These are phyloP conservation scores for Trachythela sp. DNA, from an alignment of 64 coral and sea anemone genomes.

Conservation along the genomic window DNA sequence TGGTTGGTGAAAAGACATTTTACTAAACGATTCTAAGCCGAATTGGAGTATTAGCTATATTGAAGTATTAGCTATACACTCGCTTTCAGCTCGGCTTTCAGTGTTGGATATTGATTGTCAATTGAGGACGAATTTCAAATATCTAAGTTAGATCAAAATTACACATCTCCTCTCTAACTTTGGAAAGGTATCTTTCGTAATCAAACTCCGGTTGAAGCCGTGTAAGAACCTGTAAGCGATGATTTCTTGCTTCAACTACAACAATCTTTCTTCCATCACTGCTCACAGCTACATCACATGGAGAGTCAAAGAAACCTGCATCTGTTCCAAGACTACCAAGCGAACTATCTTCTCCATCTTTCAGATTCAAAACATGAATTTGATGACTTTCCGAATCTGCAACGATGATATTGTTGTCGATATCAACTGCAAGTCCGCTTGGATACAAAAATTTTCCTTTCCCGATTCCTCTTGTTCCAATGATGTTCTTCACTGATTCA, in stretches of 20 bases:
- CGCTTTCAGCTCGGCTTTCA: too few species aligned
- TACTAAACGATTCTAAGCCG: too few species aligned
- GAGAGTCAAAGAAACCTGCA: slow-evolving; percentile 66
- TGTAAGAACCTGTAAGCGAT: slow-evolving; percentile 74
- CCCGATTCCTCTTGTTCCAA: slow-evolving; percentile 66
- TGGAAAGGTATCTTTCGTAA: background rate
- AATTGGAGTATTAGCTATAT: too few species aligned
- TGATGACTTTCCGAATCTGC: slow-evolving; percentile 84
- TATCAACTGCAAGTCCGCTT: slow-evolving; percentile 73
- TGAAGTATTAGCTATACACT: too few species aligned
- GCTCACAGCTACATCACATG: slow-evolving; percentile 68
- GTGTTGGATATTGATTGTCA: too few species aligned
- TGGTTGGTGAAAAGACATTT: too few species aligned
- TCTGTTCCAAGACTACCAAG: slow-evolving; percentile 69
- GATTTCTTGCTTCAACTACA: slow-evolving; percentile 71
- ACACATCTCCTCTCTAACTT: background rate
- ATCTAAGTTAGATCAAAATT: too few species aligned
- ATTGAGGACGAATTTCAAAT: too few species aligned
- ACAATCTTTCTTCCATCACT: slow-evolving; percentile 62
- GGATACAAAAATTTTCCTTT: slow-evolving; percentile 66
- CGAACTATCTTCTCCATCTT: slow-evolving; percentile 51
- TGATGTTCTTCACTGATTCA: slow-evolving; percentile 30
- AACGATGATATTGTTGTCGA: slow-evolving; percentile 73
- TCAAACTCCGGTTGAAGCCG: slow-evolving; percentile 39
- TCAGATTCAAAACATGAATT: slow-evolving; percentile 67